A percentile compares a stretch with the other conserved stretches of the same genome.
phyloP scores from a whole-genome alignment of 2,888 invertebrate species.

The Agapostemon virescens region DNA sequence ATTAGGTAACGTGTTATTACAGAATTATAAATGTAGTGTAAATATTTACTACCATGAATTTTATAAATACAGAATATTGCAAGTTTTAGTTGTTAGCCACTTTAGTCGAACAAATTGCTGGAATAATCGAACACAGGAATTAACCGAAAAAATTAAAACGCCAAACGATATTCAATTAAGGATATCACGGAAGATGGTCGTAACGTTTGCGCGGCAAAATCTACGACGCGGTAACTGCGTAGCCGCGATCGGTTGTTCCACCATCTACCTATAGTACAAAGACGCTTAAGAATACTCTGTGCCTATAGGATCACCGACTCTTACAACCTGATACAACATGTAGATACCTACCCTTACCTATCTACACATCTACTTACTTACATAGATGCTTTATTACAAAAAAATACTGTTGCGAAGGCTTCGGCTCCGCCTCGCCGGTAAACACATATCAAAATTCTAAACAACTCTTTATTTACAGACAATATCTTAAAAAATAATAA shows the following conservation, averaged over 20 bases:
- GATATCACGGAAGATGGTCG: conserved; percentile 61
- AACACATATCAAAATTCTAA: too few relatives aligned
- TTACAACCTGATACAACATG: too few relatives aligned
- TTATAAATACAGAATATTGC: not conserved
- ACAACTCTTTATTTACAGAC: too few relatives aligned
- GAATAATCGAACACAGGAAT: not conserved
- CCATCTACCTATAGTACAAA: conserved; percentile 6
- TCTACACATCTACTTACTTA: too few relatives aligned
- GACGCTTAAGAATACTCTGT: too few relatives aligned
- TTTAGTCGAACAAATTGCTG: not conserved
- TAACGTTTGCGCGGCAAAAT: conserved; percentile 77
- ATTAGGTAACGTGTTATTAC: conserved; percentile 2
- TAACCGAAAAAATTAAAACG: conserved; percentile 29
- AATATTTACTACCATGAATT: not conserved
- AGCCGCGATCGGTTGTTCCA: conserved; percentile 65
- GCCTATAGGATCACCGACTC: too few relatives aligned
- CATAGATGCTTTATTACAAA: too few relatives aligned
- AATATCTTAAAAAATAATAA: too few relatives aligned
- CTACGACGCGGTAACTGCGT: conserved; percentile 72
- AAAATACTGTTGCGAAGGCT: too few relatives aligned
- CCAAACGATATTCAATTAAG: conserved; percentile 63
- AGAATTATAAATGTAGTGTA: not conserved
- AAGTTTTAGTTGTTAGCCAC: not conserved
- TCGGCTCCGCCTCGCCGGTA: too few relatives aligned
- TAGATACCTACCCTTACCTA: too few relatives aligned